Percentiles rank a stretch among this genome's conserved stretches.
Evolutionary conservation across 1,140 invertebrate genomes (phyloP).

Genomic region (Zaprionus capensis): DNA sequence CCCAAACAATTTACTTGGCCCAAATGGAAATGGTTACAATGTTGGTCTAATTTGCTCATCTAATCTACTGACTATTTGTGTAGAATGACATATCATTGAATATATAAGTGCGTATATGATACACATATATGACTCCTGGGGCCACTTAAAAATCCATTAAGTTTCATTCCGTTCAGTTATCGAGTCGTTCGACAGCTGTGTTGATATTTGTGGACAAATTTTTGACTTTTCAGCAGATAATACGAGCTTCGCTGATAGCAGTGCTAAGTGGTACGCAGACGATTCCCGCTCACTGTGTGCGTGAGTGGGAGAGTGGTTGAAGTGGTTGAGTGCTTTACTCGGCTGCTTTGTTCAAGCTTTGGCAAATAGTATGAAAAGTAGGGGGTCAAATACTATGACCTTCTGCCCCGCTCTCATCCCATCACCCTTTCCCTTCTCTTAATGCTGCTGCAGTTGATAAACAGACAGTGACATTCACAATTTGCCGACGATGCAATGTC

Average conservation of each 20-base stretch:
- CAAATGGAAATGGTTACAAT: background rate
- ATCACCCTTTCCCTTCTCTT: background rate
- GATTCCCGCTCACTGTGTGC: background rate
- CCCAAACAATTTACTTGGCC: background rate
- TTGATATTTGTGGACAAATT: constrained; percentile 57
- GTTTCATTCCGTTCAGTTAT: constrained; percentile 4
- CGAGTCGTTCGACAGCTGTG: constrained; percentile 29
- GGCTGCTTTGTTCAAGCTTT: constrained; percentile 17
- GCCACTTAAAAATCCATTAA: constrained; percentile 67
- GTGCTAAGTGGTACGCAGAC: background rate
- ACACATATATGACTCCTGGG: constrained; percentile 9
- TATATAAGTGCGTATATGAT: background rate
- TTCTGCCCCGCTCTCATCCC: background rate
- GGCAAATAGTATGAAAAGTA: constrained; percentile 6
- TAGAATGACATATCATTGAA: background rate
- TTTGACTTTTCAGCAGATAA: constrained; percentile 43
- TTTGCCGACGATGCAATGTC: constrained; percentile 8
- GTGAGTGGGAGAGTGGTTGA: background rate
- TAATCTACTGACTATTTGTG: background rate
- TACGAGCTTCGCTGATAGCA: background rate
- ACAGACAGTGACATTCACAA: constrained; percentile 5
- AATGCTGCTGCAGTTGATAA: background rate
- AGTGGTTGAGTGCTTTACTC: constrained; percentile 14
- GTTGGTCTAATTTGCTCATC: background rate
- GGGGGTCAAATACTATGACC: background rate